Evolutionary conservation across 2,888 invertebrate species (phyloP).

Genomic region (Eupeodes latifasciatus): DNA sequence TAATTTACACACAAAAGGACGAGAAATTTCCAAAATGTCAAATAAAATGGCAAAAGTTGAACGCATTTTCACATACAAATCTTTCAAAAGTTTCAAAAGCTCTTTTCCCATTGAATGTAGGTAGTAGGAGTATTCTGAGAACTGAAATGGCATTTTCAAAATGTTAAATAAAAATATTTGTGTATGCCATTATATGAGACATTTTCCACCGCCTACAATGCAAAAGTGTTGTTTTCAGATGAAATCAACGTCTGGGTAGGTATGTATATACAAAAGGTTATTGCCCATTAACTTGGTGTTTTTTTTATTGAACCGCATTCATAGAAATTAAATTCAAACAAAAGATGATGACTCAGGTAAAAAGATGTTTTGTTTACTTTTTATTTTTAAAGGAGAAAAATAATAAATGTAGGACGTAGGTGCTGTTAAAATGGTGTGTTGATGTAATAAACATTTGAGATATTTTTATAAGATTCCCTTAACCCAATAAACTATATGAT

Average conservation of each 20-base stretch:
- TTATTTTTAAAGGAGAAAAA: neutral
- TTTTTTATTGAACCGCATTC: conserved; percentile 22
- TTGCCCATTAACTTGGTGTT: conserved; percentile 53
- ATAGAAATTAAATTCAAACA: conserved; percentile 48
- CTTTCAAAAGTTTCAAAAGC: too few relatives aligned
- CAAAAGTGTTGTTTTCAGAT: neutral
- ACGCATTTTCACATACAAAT: too few relatives aligned
- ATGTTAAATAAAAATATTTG: neutral
- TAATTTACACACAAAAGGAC: too few relatives aligned
- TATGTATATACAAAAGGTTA: conserved; percentile 29
- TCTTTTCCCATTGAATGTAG: too few relatives aligned
- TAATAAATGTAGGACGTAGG: neutral
- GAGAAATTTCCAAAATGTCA: too few relatives aligned
- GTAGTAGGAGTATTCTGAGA: too few relatives aligned
- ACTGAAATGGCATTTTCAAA: neutral
- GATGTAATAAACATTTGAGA: conserved; percentile 4
- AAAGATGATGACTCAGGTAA: conserved; percentile 57
- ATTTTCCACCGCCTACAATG: conserved; percentile 10
- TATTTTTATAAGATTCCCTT: conserved; percentile 3
- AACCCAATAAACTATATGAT: neutral
- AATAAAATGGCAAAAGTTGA: too few relatives aligned
- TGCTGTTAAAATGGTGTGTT: neutral
- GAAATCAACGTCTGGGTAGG: neutral
- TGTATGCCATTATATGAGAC: too few relatives aligned
- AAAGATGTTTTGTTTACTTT: conserved; percentile 6